Conservation (phyloP, 2,797 vertebrate genomes). For the Orientallactaga sibirica region DNA sequence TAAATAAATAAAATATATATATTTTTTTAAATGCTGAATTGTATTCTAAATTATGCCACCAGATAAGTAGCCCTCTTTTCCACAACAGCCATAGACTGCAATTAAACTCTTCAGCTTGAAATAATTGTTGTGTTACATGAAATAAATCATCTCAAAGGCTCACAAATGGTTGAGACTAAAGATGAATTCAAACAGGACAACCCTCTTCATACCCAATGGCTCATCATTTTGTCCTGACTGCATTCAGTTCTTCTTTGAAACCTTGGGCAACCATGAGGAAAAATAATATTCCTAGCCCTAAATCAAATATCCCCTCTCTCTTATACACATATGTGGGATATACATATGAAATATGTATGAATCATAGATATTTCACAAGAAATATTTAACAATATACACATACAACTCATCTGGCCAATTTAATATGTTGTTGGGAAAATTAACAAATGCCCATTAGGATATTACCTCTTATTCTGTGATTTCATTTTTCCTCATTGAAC, state of each 20-base stretch:
- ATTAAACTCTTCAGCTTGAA: slow-evolving; percentile 9
- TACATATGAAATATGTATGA: background rate
- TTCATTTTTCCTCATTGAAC: slow-evolving; percentile 5
- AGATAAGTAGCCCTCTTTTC: background rate
- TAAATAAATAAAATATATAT: too few species aligned
- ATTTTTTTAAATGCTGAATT: background rate
- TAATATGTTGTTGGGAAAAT: background rate
- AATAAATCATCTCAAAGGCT: background rate
- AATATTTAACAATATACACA: background rate
- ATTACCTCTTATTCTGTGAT: background rate
- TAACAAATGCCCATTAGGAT: background rate
- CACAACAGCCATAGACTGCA: background rate
- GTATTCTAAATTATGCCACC: background rate
- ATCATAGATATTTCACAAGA: background rate
- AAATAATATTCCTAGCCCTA: background rate
- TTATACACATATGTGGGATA: background rate
- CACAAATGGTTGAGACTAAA: slow-evolving; percentile 28
- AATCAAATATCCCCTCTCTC: background rate
- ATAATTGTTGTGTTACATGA: background rate
- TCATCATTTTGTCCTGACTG: background rate
- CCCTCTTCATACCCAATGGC: background rate
- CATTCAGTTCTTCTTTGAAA: background rate
- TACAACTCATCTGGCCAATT: background rate
- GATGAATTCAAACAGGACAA: background rate
- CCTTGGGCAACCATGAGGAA: background rate